phyloP scores from a whole-genome alignment of 2,888 invertebrate species.

The Empis livida region DNA sequence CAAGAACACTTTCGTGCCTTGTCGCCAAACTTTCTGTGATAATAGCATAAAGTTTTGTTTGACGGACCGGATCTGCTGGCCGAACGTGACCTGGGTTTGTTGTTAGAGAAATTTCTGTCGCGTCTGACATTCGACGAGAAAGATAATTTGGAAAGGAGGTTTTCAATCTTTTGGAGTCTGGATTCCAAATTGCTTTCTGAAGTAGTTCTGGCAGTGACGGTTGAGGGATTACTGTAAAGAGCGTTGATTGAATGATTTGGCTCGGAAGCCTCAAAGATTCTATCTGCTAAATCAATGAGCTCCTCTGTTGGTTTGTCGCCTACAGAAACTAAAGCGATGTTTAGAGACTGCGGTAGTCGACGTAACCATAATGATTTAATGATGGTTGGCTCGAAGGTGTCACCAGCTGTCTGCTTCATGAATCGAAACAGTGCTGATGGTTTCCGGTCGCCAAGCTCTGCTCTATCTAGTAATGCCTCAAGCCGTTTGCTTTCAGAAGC shows the following conservation, averaged over 20 bases:
- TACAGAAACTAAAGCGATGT: constrained; percentile 4
- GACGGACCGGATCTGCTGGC: too few relatives aligned
- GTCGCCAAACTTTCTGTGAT: not conserved
- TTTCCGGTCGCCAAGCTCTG: constrained; percentile 3
- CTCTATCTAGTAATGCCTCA: constrained; percentile 1
- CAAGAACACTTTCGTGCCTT: not conserved
- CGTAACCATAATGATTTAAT: constrained; percentile 3
- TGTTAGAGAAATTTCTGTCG: too few relatives aligned
- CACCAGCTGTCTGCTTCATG: constrained; percentile 4
- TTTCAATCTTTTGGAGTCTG: too few relatives aligned
- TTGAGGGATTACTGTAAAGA: too few relatives aligned
- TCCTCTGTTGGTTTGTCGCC: constrained; percentile 2
- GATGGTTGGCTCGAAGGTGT: not conserved
- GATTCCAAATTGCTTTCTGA: too few relatives aligned
- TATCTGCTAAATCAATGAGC: constrained; percentile 1
- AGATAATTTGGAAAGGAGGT: too few relatives aligned
- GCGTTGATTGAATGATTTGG: too few relatives aligned
- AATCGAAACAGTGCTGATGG: constrained; percentile 4
- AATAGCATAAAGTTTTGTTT: not conserved
- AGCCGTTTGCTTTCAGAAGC: constrained; percentile 2
- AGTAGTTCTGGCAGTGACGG: too few relatives aligned
- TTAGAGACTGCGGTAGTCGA: constrained; percentile 2
- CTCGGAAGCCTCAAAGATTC: constrained; percentile 2
- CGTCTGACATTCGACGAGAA: too few relatives aligned
- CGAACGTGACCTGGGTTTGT: too few relatives aligned